These are phyloP conservation scores for Silurus lanzhouensis DNA, from an alignment of 2,797 vertebrate genomes.

Conservation along the genomic window DNA sequence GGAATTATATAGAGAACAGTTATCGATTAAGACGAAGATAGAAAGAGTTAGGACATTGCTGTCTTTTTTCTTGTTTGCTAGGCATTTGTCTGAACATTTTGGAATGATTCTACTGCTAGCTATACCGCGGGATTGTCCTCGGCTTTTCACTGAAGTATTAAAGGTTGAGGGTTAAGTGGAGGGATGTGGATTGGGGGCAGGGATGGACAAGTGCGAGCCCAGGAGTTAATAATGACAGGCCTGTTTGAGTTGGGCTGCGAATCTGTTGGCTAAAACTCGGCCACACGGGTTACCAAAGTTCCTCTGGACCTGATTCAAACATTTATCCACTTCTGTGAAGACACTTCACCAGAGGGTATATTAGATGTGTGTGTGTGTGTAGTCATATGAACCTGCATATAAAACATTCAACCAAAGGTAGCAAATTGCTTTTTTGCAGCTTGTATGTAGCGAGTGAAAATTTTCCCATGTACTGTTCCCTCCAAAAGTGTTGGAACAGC, in stretches of 20 bases:
- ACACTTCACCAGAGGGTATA: background rate
- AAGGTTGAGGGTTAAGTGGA: background rate
- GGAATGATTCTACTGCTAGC: background rate
- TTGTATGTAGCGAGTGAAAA: background rate
- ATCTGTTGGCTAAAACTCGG: slow-evolving; percentile 66
- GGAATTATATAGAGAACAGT: background rate
- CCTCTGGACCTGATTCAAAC: slow-evolving; percentile 38
- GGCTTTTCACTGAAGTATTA: background rate
- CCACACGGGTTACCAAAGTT: slow-evolving; percentile 66
- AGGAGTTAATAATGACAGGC: slow-evolving; percentile 47
- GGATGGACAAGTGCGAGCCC: slow-evolving; percentile 21
- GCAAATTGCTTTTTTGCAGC: background rate
- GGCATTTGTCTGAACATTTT: slow-evolving; percentile 32
- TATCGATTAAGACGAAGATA: background rate
- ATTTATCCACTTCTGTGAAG: background rate
- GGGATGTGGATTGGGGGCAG: slow-evolving; percentile 35
- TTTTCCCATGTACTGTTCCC: background rate
- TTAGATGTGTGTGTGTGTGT: slow-evolving; percentile 6
- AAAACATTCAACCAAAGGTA: background rate
- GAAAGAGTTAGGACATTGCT: slow-evolving; percentile 6
- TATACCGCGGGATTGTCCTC: slow-evolving; percentile 17
- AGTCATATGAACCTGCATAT: too few species aligned
- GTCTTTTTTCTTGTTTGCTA: slow-evolving; percentile 33
- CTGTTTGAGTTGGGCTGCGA: slow-evolving; percentile 33
- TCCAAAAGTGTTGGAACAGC: background rate